Base-by-base conservation (phyloP, 2,113 vertebrate species). In the western clawed frog (Xenopus tropicalis) region DNA sequence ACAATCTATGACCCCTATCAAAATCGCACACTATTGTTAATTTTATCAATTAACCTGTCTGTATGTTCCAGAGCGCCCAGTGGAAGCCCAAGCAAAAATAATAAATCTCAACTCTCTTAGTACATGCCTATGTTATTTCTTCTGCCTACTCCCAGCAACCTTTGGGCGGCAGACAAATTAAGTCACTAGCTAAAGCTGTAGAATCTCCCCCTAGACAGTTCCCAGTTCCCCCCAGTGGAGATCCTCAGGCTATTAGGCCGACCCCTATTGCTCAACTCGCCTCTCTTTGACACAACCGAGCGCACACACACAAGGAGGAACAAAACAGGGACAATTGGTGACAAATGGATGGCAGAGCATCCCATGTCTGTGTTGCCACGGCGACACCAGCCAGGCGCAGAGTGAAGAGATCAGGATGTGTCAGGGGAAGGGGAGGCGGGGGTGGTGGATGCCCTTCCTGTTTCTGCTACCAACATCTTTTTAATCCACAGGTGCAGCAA, bases 321-420 rank as follows among this genome's bases (percentile, higher is more conserved):
- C 91, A 93, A 95, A 95, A 90, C 85, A 82, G 86, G 93, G 91
- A 94, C 93, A 94, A 94, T 89, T 90, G 90, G 89, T 95, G 95
- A 95, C 94, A 95, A 97, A 97, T 95, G 91, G 90, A 90, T 90
- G 90, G 88, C 90, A 82, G 82, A 79, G 85, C 88, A 89, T 82
- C 83, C 82, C 73, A 82, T 78, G 83, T 88, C 85, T 88, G 81
- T 70, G 92, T 96, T 91, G 80, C 92, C 91, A 92, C 67, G 88
- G 94, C 91, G 86, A 94, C 82, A 68, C 80, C 79, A 89, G 85
- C 83, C 88, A 17, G 77, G 85, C 82, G 74, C 77, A 79, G 42
- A 64, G 74, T 71, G 66, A 16, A 80, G 79, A 73, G 11, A 81
- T 76, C 77, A 76, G 83, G 82, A 76, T 69, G 79, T 82, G 71